phyloP scores from a whole-genome alignment of 2,888 invertebrate species.

The Eristalis tenax region DNA sequence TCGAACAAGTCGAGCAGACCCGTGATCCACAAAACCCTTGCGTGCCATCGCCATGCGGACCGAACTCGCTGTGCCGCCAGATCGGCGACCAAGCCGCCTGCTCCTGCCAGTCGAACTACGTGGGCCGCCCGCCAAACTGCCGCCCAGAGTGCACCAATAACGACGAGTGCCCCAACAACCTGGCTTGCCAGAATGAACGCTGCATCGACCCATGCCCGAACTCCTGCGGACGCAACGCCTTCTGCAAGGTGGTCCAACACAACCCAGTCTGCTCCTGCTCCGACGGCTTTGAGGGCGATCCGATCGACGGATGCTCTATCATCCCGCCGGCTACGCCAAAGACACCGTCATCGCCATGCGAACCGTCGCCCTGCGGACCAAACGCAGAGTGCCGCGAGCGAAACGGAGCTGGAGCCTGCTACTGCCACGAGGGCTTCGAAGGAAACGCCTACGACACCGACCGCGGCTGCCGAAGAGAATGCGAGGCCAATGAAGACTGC shows the following conservation, averaged over 20 bases:
- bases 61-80: constrained; percentile 90
- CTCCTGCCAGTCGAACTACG: constrained; percentile 89
- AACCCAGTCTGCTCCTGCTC: constrained; percentile 90
- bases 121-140: constrained; percentile 93
- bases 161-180: constrained; percentile 90
- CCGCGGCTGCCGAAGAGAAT: constrained; percentile 87
- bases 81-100: constrained; percentile 92
- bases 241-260: constrained; percentile 93
- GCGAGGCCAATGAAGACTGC: constrained; percentile 90
- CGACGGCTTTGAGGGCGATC: constrained; percentile 91
- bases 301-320: constrained; percentile 83
- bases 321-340: constrained; percentile 83
- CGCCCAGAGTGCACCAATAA: constrained; percentile 91
- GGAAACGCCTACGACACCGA: constrained; percentile 90
- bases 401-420: constrained; percentile 92
- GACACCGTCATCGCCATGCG: constrained; percentile 88
- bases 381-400: constrained; percentile 92
- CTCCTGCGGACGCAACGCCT: constrained; percentile 89
- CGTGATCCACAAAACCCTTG: constrained; percentile 85
- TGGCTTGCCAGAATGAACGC: constrained; percentile 90
- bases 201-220: constrained; percentile 93
- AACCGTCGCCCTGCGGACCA: constrained; percentile 92
- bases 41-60: constrained; percentile 91
- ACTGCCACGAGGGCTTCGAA: constrained; percentile 89
- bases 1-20: constrained; percentile 80